These are phyloP conservation scores for Ovis canadensis DNA, from an alignment of 2,113 vertebrate genomes.

Conservation along the genomic window DNA sequence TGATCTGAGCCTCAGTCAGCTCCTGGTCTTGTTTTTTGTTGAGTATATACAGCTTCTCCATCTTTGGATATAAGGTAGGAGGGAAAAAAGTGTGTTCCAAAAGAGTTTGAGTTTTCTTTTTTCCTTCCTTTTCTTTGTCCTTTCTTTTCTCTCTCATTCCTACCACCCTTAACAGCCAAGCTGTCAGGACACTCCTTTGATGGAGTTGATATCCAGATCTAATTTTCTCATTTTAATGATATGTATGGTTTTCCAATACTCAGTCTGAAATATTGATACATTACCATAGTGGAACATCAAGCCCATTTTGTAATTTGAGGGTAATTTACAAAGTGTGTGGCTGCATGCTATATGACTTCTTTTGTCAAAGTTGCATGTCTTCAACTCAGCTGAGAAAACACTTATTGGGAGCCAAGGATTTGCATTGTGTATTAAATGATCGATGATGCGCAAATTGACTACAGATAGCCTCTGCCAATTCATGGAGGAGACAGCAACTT, in stretches of 20 bases:
- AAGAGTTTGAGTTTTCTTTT: neutral
- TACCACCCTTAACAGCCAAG: neutral
- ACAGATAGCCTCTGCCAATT: neutral
- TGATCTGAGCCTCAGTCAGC: no score
- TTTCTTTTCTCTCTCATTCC: rapidly evolving
- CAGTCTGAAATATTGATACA: neutral
- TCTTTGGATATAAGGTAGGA: neutral
- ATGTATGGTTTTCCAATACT: neutral
- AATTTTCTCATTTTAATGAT: neutral
- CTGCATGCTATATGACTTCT: neutral
- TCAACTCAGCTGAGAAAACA: neutral
- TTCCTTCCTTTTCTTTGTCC: no score
- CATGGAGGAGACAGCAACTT: neutral
- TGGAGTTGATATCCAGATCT: neutral
- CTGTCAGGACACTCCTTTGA: neutral
- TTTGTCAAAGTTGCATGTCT: neutral
- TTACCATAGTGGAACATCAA: neutral
- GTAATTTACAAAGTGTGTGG: neutral
- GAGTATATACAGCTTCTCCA: no score
- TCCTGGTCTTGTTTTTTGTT: no score
- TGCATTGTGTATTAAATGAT: neutral
- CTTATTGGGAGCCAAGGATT: neutral
- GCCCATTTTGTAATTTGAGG: neutral
- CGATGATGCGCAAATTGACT: neutral
- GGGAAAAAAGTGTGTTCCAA: neutral